These are phyloP conservation scores for Meloidogyne chitwoodi DNA, from an alignment of 1,140 invertebrate species.

Conservation along the genomic window DNA sequence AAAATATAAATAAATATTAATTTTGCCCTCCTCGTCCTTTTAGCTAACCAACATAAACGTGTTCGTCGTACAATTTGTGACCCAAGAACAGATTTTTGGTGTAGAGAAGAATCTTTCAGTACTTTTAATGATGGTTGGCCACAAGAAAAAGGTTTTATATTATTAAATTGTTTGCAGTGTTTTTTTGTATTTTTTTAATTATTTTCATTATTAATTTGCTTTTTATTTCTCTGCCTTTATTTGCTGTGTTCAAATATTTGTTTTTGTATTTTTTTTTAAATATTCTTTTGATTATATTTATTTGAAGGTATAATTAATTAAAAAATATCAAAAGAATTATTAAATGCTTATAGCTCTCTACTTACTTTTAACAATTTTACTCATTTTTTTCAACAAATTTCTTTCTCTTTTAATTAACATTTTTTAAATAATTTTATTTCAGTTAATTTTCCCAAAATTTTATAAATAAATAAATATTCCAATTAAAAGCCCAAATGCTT, in stretches of 20 bases:
- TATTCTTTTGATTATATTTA: no score
- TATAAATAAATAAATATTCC: not conserved
- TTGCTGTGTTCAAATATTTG: no score
- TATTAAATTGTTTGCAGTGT: not conserved
- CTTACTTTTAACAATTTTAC: no score
- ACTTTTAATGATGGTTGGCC: conserved; percentile 17
- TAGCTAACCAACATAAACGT: not conserved
- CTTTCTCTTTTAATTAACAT: no score
- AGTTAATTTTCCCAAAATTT: not conserved
- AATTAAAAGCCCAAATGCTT: not conserved
- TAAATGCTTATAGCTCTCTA: no score
- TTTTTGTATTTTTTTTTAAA: no score
- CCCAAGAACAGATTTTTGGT: conserved; percentile 59
- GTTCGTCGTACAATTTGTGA: conserved; percentile 46
- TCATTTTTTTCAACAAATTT: no score
- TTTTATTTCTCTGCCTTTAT: no score
- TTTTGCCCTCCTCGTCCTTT: not conserved
- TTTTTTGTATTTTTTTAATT: not conserved
- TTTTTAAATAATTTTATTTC: not conserved
- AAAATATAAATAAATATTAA: no score
- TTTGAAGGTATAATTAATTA: no score
- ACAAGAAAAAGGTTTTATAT: conserved; percentile 32
- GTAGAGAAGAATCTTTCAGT: conserved; percentile 35
- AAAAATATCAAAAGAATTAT: no score
- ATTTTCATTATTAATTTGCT: no score